Evolutionary conservation across 2,888 invertebrate species (phyloP).

Genomic region (Ashinkailepas kermadecensis): DNA sequence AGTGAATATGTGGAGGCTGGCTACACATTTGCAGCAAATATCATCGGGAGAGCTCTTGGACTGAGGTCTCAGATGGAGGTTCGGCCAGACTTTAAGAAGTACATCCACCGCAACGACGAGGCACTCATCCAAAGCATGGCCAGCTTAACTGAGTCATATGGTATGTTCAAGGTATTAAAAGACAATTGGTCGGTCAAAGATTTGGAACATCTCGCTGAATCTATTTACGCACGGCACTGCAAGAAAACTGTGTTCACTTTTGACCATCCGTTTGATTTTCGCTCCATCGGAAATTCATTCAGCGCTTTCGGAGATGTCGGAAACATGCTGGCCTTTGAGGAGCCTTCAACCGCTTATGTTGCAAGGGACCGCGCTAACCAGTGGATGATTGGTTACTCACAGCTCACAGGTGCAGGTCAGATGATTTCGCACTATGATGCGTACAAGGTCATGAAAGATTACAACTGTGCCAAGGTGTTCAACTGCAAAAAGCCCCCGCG

Average conservation of each 20-base stretch:
- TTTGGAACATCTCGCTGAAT: not conserved
- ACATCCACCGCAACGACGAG: not conserved
- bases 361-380: slow-evolving; percentile 2
- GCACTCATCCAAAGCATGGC: slow-evolving; percentile 8
- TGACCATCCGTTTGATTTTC: not conserved
- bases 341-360: not conserved
- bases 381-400: slow-evolving; percentile 4
- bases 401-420: not conserved
- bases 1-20: not conserved
- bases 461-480: not conserved
- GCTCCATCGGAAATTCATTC: not conserved
- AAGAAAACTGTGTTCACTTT: not conserved
- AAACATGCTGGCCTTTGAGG: not conserved
- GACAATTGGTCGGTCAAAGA: not conserved
- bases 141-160: not conserved
- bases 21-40: not conserved
- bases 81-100: not conserved
- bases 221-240: not conserved
- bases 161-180: not conserved
- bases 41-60: not conserved
- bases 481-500: not conserved
- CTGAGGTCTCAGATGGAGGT: slow-evolving; percentile 2
- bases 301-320: not conserved
- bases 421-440: not conserved
- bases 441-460: not conserved